Conservation (phyloP, 1,140 invertebrate species). For the Lutraria rhynchaena region DNA sequence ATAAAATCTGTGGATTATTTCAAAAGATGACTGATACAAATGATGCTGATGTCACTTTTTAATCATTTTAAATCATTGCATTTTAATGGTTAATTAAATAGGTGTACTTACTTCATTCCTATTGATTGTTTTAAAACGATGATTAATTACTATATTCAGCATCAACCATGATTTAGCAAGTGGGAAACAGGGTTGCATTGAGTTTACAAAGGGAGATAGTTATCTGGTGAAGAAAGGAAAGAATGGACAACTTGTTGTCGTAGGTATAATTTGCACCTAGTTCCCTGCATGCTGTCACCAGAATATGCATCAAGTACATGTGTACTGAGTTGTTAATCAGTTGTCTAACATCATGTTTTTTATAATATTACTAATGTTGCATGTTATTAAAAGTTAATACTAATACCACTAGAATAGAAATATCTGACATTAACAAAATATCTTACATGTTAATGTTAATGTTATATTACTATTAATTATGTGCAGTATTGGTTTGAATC, state of each 20-base stretch:
- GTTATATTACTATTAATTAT: too few relatives aligned
- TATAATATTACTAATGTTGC: not conserved
- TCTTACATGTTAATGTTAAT: too few relatives aligned
- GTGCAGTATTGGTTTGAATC: too few relatives aligned
- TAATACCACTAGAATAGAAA: not conserved
- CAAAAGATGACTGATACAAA: too few relatives aligned
- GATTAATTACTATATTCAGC: conserved; percentile 84
- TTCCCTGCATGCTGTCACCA: conserved; percentile 6
- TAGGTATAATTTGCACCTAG: conserved; percentile 78
- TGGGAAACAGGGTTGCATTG: conserved; percentile 91
- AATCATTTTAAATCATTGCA: too few relatives aligned
- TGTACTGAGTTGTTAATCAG: not conserved
- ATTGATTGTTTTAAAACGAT: too few relatives aligned
- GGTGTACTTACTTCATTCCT: too few relatives aligned
- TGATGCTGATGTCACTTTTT: too few relatives aligned
- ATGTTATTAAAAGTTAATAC: not conserved
- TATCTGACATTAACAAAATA: not conserved
- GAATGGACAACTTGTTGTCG: conserved; percentile 92
- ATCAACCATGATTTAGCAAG: conserved; percentile 89
- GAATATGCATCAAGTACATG: not conserved
- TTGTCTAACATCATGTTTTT: not conserved
- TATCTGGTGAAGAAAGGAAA: conserved; percentile 90
- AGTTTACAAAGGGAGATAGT: conserved; percentile 87
- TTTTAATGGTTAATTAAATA: too few relatives aligned
- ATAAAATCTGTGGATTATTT: too few relatives aligned